Percentiles rank a stretch among this genome's conserved stretches.
Evolutionary conservation across 35 echinoderm and acorn worm species (phyloP).

Genomic region (Lytechinus variegatus): DNA sequence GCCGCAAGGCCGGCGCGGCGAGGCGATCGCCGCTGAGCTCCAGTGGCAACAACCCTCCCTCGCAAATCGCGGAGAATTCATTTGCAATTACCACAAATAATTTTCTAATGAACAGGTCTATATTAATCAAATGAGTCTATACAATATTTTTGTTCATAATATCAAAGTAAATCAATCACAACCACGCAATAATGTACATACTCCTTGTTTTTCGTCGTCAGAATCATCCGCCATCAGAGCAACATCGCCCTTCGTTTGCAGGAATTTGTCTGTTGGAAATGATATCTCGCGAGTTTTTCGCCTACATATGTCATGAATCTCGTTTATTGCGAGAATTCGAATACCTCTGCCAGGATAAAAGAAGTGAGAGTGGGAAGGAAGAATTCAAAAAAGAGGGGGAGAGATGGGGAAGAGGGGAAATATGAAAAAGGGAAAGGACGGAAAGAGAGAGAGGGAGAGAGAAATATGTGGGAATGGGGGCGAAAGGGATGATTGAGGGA

Average conservation of each 20-base stretch:
- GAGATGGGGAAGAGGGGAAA: too few relatives aligned
- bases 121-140: not conserved
- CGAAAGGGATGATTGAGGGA: too few relatives aligned
- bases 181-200: conserved; percentile 30
- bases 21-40: too few relatives aligned
- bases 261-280: not conserved
- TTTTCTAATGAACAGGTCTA: not conserved
- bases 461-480: too few relatives aligned
- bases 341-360: too few relatives aligned
- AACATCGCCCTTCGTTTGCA: not conserved
- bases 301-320: not conserved
- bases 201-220: conserved; percentile 73
- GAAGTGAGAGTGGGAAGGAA: too few relatives aligned
- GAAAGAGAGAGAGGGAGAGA: too few relatives aligned
- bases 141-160: not conserved
- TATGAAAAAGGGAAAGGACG: too few relatives aligned
- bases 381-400: too few relatives aligned
- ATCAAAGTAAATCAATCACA: not conserved
- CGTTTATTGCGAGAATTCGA: not conserved
- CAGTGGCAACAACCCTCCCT: too few relatives aligned
- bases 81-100: not conserved
- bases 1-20: too few relatives aligned
- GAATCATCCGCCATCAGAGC: conserved; percentile 79
- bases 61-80: too few relatives aligned
- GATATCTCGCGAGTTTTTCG: not conserved